Conservation (phyloP, 1,140 invertebrate species). For the Leptoteleia sp. region DNA sequence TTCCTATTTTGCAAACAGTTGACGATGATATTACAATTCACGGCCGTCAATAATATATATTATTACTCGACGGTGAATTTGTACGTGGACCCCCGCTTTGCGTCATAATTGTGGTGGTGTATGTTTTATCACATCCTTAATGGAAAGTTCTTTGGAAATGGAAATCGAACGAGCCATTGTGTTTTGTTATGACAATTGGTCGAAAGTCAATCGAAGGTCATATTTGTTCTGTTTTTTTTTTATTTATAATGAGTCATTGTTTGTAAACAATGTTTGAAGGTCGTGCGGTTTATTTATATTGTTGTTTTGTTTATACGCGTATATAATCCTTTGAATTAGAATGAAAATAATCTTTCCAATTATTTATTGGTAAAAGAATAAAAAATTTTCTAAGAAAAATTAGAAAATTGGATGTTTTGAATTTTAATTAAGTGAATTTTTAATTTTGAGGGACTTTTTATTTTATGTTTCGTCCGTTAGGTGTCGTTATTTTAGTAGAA, state of each 20-base stretch:
- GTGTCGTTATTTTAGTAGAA: too few species aligned
- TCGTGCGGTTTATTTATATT: not conserved
- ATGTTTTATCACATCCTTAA: too few species aligned
- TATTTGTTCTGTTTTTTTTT: conserved; percentile 1
- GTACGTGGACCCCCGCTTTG: too few species aligned
- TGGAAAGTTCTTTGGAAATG: not conserved
- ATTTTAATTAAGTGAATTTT: too few species aligned
- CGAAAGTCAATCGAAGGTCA: not conserved
- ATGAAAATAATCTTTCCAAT: conserved; percentile 1
- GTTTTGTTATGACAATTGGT: not conserved
- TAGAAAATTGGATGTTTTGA: too few species aligned
- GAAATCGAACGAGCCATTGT: not conserved
- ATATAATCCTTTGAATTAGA: not conserved
- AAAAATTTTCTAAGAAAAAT: too few species aligned
- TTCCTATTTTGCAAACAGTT: conserved; percentile 11
- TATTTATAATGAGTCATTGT: not conserved
- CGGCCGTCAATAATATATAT: conserved; percentile 3
- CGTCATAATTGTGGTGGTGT: too few species aligned
- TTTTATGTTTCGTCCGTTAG: too few species aligned
- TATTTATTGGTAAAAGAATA: not conserved
- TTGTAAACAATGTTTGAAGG: not conserved
- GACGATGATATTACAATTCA: conserved; percentile 8
- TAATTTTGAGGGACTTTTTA: too few species aligned
- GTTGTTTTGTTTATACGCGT: not conserved
- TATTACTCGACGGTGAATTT: too few species aligned